A percentile compares a stretch with the other conserved stretches of the same genome.
phyloP scores from a whole-genome alignment of 2,888 invertebrate species.

The Cerastoderma edule region DNA sequence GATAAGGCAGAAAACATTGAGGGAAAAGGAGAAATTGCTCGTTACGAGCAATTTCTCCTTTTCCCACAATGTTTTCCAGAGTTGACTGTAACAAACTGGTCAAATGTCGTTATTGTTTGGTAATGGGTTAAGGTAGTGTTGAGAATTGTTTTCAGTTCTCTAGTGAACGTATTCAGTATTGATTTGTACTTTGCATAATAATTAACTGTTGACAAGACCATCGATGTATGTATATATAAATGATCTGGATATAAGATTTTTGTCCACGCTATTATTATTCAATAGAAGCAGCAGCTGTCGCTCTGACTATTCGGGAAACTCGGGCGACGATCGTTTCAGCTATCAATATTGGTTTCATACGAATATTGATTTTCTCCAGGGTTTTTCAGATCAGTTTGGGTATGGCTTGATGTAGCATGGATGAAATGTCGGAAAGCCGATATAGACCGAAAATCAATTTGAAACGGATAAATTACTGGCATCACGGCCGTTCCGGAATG shows the following conservation, averaged over 20 bases:
- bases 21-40: conserved; percentile 9
- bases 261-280: conserved; percentile 21
- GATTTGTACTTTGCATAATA: conserved; percentile 8
- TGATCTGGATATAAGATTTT: conserved; percentile 10
- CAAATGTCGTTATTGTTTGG: no score
- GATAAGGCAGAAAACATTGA: conserved; percentile 4
- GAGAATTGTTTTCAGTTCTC: not conserved
- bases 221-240: conserved; percentile 15
- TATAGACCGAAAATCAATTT: conserved; percentile 55
- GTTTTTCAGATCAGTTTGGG: conserved; percentile 31
- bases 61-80: conserved; percentile 13
- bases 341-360: conserved; percentile 59
- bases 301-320: conserved; percentile 23
- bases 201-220: conserved; percentile 3
- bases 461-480: conserved; percentile 46
- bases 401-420: conserved; percentile 26
- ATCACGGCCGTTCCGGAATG: conserved; percentile 22
- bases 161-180: conserved; percentile 3
- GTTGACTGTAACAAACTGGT: not conserved
- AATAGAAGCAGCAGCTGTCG: conserved; percentile 39
- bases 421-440: conserved; percentile 30
- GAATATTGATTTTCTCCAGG: conserved; percentile 56
- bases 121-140: not conserved
- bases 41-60: not conserved
- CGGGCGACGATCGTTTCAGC: conserved; percentile 32